Evolutionary conservation across 1,140 invertebrate species (phyloP).

Genomic region (Diorhabda carinulata): DNA sequence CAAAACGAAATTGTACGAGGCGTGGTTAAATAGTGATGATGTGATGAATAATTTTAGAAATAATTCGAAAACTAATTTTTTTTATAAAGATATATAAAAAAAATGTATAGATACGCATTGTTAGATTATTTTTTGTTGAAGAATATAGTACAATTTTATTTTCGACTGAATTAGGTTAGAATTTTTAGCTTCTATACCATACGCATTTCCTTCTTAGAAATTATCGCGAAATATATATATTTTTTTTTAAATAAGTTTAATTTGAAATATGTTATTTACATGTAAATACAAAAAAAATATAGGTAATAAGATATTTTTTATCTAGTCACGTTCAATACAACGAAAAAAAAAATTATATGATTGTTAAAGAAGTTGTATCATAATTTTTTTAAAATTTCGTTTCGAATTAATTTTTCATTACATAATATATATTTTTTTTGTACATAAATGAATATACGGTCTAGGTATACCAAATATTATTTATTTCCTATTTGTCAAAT

Average conservation of each 20-base stretch:
- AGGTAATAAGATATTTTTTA: slow-evolving; percentile 15
- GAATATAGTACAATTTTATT: slow-evolving; percentile 1
- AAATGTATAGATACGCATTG: background rate
- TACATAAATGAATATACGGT: slow-evolving; percentile 40
- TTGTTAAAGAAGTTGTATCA: background rate
- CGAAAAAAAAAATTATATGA: slow-evolving; percentile 23
- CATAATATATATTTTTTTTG: slow-evolving; percentile 33
- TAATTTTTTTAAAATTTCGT: background rate
- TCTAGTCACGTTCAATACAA: slow-evolving; percentile 41
- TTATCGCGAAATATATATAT: background rate
- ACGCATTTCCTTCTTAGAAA: background rate
- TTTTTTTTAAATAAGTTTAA: too few species aligned
- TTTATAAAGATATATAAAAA: too few species aligned
- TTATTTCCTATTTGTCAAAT: slow-evolving; percentile 20
- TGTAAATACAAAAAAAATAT: slow-evolving; percentile 7
- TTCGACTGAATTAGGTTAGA: background rate
- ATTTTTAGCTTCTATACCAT: background rate
- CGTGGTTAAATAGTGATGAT: too few species aligned
- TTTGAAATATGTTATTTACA: background rate
- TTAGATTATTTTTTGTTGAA: background rate
- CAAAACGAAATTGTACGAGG: too few species aligned
- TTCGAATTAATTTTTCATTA: slow-evolving; percentile 11
- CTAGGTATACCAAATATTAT: slow-evolving; percentile 42
- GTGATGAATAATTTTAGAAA: too few species aligned
- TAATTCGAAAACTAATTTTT: too few species aligned